A percentile compares a stretch with the other conserved stretches of the same genome.
phyloP scores from a whole-genome alignment of 2,113 vertebrate species.

The Amblyopsis rosae region DNA sequence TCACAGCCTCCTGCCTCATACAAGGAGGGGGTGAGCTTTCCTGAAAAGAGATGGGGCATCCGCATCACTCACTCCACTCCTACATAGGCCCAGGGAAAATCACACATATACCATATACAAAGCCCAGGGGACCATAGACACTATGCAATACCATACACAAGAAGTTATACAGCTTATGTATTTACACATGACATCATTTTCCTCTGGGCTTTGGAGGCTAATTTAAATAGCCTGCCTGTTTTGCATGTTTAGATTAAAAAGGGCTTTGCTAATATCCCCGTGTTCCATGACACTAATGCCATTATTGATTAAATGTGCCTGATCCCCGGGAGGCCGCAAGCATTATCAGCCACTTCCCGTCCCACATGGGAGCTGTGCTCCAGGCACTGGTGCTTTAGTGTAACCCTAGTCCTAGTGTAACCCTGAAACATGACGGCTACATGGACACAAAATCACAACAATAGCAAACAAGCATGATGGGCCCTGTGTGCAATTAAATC shows the following conservation, averaged over 20 bases:
- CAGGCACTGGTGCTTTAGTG: background rate
- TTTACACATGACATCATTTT: too few species aligned
- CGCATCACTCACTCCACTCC: conserved; percentile 29
- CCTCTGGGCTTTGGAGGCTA: too few species aligned
- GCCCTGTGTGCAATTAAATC: background rate
- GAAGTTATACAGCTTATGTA: too few species aligned
- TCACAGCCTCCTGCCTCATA: conserved; percentile 95
- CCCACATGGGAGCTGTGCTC: background rate
- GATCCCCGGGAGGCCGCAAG: conserved; percentile 24
- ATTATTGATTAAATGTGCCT: conserved; percentile 23
- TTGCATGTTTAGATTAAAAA: conserved; percentile 2
- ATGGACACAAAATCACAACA: background rate
- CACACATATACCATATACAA: too few species aligned
- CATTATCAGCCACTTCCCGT: conserved; percentile 33
- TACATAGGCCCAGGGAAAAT: background rate
- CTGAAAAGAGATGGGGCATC: conserved; percentile 67
- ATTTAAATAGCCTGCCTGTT: background rate
- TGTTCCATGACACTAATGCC: conserved; percentile 26
- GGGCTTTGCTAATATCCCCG: conserved; percentile 10
- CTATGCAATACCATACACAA: too few species aligned
- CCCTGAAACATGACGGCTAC: background rate
- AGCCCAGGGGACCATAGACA: too few species aligned
- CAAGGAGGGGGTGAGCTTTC: conserved; percentile 93
- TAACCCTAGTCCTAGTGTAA: background rate
- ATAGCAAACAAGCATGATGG: too few species aligned